Percentiles rank a stretch among this genome's conserved stretches.
Conservation (phyloP, 2,797 vertebrate genomes). For the Myotis findleyi region DNA sequence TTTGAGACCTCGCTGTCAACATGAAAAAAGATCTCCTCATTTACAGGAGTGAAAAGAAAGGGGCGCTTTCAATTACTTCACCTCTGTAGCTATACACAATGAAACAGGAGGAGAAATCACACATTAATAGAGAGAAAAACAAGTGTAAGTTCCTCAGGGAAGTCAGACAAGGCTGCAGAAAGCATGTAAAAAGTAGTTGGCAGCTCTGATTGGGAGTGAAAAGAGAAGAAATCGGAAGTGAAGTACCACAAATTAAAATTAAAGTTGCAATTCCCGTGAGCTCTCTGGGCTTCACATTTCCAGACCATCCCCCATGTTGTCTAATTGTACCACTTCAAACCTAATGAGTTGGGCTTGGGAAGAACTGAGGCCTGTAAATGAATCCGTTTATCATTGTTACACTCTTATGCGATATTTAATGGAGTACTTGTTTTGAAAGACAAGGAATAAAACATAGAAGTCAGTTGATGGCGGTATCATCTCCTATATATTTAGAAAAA, state of each 20-base stretch:
- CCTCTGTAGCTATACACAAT: slow-evolving; percentile 73
- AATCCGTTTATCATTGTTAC: slow-evolving; percentile 56
- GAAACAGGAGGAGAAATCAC: slow-evolving; percentile 77
- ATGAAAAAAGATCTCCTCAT: slow-evolving; percentile 77
- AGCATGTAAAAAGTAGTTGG: slow-evolving; percentile 63
- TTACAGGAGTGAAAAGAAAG: slow-evolving; percentile 73
- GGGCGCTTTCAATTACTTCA: slow-evolving; percentile 76
- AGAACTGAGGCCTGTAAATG: background rate
- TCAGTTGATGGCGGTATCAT: background rate
- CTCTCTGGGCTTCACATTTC: background rate
- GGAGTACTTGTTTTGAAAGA: slow-evolving; percentile 58
- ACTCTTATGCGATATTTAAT: slow-evolving; percentile 61
- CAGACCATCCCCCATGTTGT: background rate
- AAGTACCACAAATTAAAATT: slow-evolving; percentile 72
- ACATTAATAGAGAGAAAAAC: slow-evolving; percentile 77
- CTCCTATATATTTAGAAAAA: slow-evolving; percentile 35
- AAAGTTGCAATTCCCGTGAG: slow-evolving; percentile 64
- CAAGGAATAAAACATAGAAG: slow-evolving; percentile 57
- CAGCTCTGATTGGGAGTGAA: slow-evolving; percentile 68
- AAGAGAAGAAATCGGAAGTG: slow-evolving; percentile 72
- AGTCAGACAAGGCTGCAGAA: slow-evolving; percentile 16
- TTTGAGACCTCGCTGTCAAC: slow-evolving; percentile 80
- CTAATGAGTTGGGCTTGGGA: slow-evolving; percentile 63
- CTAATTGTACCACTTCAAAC: slow-evolving; percentile 44
- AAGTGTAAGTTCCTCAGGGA: slow-evolving; percentile 76